phyloP scores from a whole-genome alignment of 2,888 invertebrate genomes.

The Phytoseiulus persimilis region DNA sequence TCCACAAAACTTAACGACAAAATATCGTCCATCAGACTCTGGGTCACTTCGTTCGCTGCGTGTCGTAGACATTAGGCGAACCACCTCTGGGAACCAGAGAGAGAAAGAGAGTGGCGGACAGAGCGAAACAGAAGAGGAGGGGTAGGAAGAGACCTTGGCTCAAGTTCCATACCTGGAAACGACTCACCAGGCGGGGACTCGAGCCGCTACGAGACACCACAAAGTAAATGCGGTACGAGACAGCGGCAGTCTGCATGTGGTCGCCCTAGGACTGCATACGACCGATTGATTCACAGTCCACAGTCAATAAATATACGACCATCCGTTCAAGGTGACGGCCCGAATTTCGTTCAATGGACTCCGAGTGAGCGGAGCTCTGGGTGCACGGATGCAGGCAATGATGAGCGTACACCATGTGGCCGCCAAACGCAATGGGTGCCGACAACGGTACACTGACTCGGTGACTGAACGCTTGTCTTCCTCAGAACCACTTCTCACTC shows the following conservation, averaged over 20 bases:
- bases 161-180: neutral
- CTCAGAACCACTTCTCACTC: neutral
- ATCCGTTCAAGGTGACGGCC: neutral
- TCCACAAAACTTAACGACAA: neutral
- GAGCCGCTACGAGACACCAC: neutral
- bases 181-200: neutral
- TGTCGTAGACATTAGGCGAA: neutral
- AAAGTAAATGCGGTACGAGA: neutral
- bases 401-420: neutral
- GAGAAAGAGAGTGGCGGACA: neutral
- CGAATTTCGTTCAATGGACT: neutral
- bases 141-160: neutral
- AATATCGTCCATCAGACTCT: neutral
- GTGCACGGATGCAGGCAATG: neutral
- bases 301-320: neutral
- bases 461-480: neutral
- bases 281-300: neutral
- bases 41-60: neutral
- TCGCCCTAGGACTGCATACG: neutral
- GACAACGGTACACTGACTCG: neutral
- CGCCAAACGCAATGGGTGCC: neutral
- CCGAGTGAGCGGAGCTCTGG: neutral
- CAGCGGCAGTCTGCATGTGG: neutral
- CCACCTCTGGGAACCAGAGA: neutral
- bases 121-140: neutral